phyloP scores from a whole-genome alignment of 1,140 invertebrate species.

The Homarus americanus region DNA sequence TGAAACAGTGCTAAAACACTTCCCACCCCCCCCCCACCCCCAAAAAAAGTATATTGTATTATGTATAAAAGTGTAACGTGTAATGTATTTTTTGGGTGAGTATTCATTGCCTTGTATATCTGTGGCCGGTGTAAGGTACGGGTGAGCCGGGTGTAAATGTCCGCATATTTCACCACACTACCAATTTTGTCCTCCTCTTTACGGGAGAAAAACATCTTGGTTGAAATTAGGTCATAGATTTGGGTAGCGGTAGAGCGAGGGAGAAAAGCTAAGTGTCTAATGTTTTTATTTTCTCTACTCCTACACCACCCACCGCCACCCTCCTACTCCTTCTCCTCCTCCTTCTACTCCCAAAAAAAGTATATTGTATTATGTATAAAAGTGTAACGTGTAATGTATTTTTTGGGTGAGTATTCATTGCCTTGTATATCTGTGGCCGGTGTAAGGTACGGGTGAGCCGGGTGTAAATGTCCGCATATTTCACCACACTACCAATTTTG shows the following conservation, averaged over 20 bases:
- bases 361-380: conserved; percentile 29
- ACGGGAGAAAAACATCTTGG: conserved; percentile 41
- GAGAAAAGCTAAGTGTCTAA: not conserved
- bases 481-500: conserved; percentile 44
- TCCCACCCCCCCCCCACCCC: not conserved
- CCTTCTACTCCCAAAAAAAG: not conserved
- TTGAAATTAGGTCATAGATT: conserved; percentile 56
- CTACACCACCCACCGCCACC: too few relatives aligned
- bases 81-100: conserved; percentile 24
- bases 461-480: conserved; percentile 33
- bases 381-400: too few relatives aligned
- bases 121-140: not conserved
- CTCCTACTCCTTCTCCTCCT: too few relatives aligned
- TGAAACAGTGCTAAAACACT: conserved; percentile 12
- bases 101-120: conserved; percentile 35
- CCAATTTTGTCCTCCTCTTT: conserved; percentile 56
- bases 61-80: conserved; percentile 28
- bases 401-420: conserved; percentile 11
- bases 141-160: conserved; percentile 18
- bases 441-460: not conserved
- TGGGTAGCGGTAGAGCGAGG: not conserved
- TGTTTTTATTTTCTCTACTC: too few relatives aligned
- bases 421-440: conserved; percentile 4
- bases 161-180: conserved; percentile 18
- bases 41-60: conserved; percentile 39